Evolutionary conservation across 1,140 invertebrate species (phyloP).

Genomic region (Trichonephila inaurata): DNA sequence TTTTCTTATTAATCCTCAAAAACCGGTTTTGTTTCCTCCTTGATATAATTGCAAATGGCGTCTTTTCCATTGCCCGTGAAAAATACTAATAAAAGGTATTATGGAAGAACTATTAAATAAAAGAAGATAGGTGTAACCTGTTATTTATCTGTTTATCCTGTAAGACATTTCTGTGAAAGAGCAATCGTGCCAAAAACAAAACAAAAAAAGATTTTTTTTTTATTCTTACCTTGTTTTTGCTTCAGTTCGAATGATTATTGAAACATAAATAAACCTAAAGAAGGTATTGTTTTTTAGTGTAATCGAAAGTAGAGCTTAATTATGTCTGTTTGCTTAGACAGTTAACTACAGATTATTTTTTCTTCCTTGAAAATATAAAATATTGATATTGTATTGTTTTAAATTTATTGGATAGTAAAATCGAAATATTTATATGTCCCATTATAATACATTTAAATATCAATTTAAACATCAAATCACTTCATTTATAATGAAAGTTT

Average conservation of each 20-base stretch:
- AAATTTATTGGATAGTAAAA: too few species aligned
- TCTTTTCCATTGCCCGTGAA: slow-evolving; percentile 44
- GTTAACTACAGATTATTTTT: neutral
- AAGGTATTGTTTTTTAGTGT: neutral
- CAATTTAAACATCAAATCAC: too few species aligned
- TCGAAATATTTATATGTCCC: too few species aligned
- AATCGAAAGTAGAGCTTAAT: neutral
- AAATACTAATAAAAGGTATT: slow-evolving; percentile 21
- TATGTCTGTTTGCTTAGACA: neutral
- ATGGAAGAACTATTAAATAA: slow-evolving; percentile 5
- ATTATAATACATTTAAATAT: too few species aligned
- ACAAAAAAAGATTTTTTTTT: neutral
- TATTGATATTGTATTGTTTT: too few species aligned
- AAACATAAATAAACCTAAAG: neutral
- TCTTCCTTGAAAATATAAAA: neutral
- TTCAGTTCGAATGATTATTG: neutral
- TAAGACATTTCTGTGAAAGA: slow-evolving; percentile 4
- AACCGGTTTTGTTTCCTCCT: slow-evolving; percentile 61
- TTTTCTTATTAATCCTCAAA: slow-evolving; percentile 48
- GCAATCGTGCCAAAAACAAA: neutral
- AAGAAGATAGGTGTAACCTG: slow-evolving; percentile 55
- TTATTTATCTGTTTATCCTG: slow-evolving; percentile 48
- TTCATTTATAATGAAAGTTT: too few species aligned
- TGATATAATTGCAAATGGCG: slow-evolving; percentile 51
- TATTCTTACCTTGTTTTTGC: neutral